Percentiles rank a stretch among this genome's conserved stretches.
phyloP scores from a whole-genome alignment of 2,113 vertebrate species.

The Herpailurus yagouaroundi region DNA sequence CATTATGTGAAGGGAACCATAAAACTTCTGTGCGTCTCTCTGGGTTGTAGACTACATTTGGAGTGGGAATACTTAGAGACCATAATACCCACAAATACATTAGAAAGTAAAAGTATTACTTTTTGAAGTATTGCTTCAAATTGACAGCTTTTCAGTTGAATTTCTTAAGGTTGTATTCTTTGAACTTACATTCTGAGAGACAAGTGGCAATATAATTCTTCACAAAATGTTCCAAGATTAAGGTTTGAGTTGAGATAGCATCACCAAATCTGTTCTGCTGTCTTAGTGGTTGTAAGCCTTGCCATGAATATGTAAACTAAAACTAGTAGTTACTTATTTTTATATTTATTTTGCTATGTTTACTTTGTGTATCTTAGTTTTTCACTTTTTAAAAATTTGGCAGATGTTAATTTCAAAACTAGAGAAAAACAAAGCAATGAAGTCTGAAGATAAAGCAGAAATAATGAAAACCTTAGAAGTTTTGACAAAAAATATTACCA shows the following conservation, averaged over 20 bases:
- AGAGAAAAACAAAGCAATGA: constrained; percentile 97
- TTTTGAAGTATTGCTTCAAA: not conserved
- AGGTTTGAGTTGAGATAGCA: not conserved
- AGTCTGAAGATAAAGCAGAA: constrained; percentile 96
- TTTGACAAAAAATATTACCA: constrained; percentile 96
- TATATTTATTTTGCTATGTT: not conserved
- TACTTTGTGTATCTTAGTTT: not conserved
- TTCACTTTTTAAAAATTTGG: constrained; percentile 63
- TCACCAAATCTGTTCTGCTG: not conserved
- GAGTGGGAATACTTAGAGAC: not conserved
- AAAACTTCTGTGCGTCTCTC: not conserved
- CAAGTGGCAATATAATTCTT: not conserved
- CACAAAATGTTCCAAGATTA: not conserved
- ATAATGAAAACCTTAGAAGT: constrained; percentile 95
- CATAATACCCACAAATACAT: constrained; percentile 8
- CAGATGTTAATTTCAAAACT: constrained; percentile 97
- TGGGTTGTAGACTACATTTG: not conserved
- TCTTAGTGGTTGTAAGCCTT: not conserved
- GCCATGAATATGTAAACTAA: not conserved
- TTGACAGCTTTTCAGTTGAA: not conserved
- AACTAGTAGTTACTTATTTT: constrained; percentile 12
- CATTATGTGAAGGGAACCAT: not conserved
- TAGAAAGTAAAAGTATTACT: constrained; percentile 32
- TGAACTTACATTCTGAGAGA: not conserved
- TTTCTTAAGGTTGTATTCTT: constrained; percentile 5